Evolutionary conservation across 30 jellyfish, hydroid and myxozoan genomes (phyloP), one percentile per base, ranked within the genome.

Genomic region (Mastigias papua): DNA sequence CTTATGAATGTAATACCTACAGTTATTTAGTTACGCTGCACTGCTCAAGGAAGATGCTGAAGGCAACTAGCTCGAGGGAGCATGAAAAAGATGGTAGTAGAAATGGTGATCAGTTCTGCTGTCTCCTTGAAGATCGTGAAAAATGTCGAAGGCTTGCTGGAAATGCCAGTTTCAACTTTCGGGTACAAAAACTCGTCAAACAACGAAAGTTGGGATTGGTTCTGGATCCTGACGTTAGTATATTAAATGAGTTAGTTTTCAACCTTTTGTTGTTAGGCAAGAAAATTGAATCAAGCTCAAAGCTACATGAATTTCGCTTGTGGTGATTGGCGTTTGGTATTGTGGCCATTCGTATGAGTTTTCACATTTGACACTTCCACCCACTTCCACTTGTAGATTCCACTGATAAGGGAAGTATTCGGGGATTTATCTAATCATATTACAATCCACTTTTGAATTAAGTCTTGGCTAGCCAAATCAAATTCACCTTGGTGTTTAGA

Each of bases 101-200:
- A 60, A 77, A 68, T 78, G 88, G 83, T 23, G 97, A 92, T 21
- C 98, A 90, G 64, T 78, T 33, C 34, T 95, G 99, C 71, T 95
- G 99, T 76, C 84, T 95, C 51, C 91, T 86, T 25, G 99, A 95
- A 60, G 94, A 86, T 77, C 67, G 97, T n/a, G 94, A 90, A 62
- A 87, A 97, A 68, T 95, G 99, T 62, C 79, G 91, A 16, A 90
- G 86, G 32, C 77, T 27, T 13, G 97, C 99, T 46, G 99, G 99
- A 42, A 95, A 95, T 69, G 99, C 99, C 27, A 95, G 99, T 71
- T 95, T 95, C 91, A 95, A 89, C 73, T 95, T 88, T 81, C 80
- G 99, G 28, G 99, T 95, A 34, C 97, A 95, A 78, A 95, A 95
- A 64, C 98, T 95, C 75, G 99, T 89, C 8, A 89, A 84, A 50